phyloP scores from a whole-genome alignment of 2,797 vertebrate species.

The Mormyrus hasselquistii region DNA sequence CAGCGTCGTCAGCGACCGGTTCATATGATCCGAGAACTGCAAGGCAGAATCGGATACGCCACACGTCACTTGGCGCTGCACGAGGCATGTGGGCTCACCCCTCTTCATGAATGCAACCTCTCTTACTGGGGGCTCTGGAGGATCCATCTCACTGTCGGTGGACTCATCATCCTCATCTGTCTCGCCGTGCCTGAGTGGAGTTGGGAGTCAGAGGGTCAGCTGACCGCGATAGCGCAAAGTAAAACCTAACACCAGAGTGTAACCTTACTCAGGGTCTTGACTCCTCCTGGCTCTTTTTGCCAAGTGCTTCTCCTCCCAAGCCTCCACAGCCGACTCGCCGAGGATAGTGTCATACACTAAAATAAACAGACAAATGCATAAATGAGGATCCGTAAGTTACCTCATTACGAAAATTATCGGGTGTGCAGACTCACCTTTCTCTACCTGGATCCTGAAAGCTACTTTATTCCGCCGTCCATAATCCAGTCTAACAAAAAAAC shows the following conservation, averaged over 20 bases:
- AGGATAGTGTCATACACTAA: slow-evolving; percentile 73
- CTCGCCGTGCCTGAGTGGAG: slow-evolving; percentile 52
- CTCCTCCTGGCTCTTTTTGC: slow-evolving; percentile 73
- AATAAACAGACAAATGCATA: slow-evolving; percentile 20
- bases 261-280: slow-evolving; percentile 62
- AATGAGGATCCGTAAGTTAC: not conserved
- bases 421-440: slow-evolving; percentile 69
- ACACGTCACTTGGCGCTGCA: not conserved
- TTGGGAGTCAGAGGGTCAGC: not conserved
- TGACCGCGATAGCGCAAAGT: not conserved
- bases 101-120: not conserved
- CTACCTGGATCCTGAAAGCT: slow-evolving; percentile 90
- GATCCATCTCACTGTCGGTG: slow-evolving; percentile 65
- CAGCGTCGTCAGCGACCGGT: slow-evolving; percentile 80
- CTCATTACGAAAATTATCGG: not conserved
- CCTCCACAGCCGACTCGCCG: slow-evolving; percentile 58
- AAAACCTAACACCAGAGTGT: not conserved
- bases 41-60: not conserved
- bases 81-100: not conserved
- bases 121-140: slow-evolving; percentile 65
- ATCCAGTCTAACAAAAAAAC: slow-evolving; percentile 66
- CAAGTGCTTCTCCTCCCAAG: slow-evolving; percentile 71
- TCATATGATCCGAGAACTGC: slow-evolving; percentile 82
- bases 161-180: slow-evolving; percentile 57
- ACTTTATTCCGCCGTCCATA: slow-evolving; percentile 88